Evolutionary conservation across 2,888 invertebrate genomes (phyloP).

Genomic region (Pristionchus exspectatus): DNA sequence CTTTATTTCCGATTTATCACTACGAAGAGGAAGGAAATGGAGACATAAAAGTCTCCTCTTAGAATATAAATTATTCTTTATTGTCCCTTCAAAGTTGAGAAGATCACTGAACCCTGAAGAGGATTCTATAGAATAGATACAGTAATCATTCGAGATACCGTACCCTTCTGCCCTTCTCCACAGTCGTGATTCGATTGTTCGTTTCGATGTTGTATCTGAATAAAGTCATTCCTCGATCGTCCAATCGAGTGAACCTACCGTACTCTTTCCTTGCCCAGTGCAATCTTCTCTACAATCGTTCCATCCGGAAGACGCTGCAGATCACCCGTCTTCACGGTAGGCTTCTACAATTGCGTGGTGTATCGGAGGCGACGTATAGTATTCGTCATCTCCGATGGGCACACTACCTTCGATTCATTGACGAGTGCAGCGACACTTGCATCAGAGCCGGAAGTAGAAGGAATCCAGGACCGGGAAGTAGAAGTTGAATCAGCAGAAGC

Average conservation of each 20-base stretch:
- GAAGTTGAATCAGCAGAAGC: neutral
- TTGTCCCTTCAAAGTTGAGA: constrained; percentile 42
- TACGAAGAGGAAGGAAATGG: neutral
- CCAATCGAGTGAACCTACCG: neutral
- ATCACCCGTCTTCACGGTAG: neutral
- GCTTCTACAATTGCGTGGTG: constrained; percentile 15
- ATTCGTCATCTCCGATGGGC: neutral
- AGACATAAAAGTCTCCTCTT: neutral
- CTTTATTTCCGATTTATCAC: constrained; percentile 46
- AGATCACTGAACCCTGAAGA: constrained; percentile 19
- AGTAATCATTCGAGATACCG: neutral
- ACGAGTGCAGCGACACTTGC: constrained; percentile 33
- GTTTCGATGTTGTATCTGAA: constrained; percentile 25
- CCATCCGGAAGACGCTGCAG: constrained; percentile 34
- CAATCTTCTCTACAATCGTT: constrained; percentile 25
- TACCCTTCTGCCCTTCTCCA: constrained; percentile 15
- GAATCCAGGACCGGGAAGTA: constrained; percentile 15
- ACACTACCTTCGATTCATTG: constrained; percentile 20
- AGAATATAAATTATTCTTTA: neutral
- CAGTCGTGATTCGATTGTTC: constrained; percentile 39
- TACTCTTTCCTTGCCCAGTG: constrained; percentile 32
- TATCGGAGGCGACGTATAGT: constrained; percentile 12
- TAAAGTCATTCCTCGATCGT: neutral
- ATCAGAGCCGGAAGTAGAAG: neutral
- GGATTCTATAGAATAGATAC: neutral